These are phyloP conservation scores for Pristionchus fissidentatus DNA, from an alignment of 2,888 invertebrate species.

Conservation along the genomic window DNA sequence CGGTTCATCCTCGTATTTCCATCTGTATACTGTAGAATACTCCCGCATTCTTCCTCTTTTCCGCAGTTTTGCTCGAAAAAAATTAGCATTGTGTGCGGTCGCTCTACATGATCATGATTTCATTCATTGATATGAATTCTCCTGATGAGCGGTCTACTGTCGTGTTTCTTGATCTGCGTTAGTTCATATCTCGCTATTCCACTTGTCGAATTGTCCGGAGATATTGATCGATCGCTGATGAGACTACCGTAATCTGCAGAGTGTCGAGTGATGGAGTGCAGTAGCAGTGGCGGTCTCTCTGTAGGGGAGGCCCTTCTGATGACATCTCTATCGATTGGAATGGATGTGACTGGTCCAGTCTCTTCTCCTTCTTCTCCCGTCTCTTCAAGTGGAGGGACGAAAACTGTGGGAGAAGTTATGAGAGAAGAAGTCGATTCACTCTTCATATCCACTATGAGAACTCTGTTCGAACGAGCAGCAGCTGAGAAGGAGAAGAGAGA, in stretches of 20 bases:
- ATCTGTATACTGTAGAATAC: too few relatives aligned
- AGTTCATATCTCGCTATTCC: not conserved
- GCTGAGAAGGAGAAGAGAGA: constrained; percentile 39
- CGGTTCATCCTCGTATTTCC: too few relatives aligned
- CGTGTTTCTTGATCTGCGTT: constrained; percentile 25
- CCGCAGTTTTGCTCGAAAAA: too few relatives aligned
- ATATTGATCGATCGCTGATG: too few relatives aligned
- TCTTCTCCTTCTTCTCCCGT: constrained; percentile 3
- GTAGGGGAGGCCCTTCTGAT: not conserved
- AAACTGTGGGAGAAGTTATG: constrained; percentile 23
- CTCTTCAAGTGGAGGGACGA: not conserved
- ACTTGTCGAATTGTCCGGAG: too few relatives aligned
- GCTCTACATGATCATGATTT: too few relatives aligned
- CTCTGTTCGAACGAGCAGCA: constrained; percentile 30
- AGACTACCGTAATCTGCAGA: not conserved
- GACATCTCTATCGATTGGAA: not conserved
- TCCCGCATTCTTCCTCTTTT: too few relatives aligned
- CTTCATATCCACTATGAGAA: constrained; percentile 29
- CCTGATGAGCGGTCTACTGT: constrained; percentile 18
- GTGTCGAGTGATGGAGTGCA: constrained; percentile 19
- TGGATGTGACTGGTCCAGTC: not conserved
- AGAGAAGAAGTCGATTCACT: constrained; percentile 6
- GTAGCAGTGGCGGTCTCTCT: not conserved
- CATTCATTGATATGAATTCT: not conserved
- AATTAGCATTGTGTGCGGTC: too few relatives aligned